Percentiles rank a stretch among this genome's conserved stretches.
These are phyloP conservation scores for Alauda arvensis DNA, from an alignment of 2,797 vertebrate species.

Conservation along the genomic window DNA sequence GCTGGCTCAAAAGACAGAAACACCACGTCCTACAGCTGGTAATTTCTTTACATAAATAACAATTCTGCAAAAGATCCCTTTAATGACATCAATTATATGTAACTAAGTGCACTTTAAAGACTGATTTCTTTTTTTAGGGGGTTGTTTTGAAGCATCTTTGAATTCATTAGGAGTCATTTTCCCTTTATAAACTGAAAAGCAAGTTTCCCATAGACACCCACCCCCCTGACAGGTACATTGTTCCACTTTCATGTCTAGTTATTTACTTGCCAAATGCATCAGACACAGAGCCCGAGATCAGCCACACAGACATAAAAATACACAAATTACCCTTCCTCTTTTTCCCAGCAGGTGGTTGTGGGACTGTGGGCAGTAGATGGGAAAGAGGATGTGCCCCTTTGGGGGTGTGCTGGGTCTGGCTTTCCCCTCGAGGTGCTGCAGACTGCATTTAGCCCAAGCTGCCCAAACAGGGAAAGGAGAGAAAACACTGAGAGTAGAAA, in stretches of 20 bases:
- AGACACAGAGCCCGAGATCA: neutral
- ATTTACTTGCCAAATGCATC: constrained; percentile 21
- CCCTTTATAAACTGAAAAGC: constrained; percentile 1
- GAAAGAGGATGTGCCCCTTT: neutral
- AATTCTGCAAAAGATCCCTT: constrained; percentile 27
- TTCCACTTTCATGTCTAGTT: constrained; percentile 24
- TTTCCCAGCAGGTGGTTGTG: neutral
- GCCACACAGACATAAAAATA: neutral
- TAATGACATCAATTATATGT: constrained; percentile 42
- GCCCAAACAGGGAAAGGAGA: neutral
- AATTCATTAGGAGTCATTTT: constrained; percentile 47
- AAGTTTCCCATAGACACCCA: neutral
- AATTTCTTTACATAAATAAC: constrained; percentile 45
- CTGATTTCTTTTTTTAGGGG: constrained; percentile 26
- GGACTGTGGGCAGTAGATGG: neutral
- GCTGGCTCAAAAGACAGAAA: neutral
- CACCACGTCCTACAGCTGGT: neutral
- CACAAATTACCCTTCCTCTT: neutral
- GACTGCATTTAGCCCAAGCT: neutral
- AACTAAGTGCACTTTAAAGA: constrained; percentile 46
- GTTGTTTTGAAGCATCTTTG: constrained; percentile 41
- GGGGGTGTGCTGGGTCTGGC: neutral
- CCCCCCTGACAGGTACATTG: constrained; percentile 33
- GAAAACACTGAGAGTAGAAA: neutral
- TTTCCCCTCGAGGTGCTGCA: neutral